Base-by-base conservation (phyloP, 2,888 invertebrate genomes). In the Drosophila borborema region DNA sequence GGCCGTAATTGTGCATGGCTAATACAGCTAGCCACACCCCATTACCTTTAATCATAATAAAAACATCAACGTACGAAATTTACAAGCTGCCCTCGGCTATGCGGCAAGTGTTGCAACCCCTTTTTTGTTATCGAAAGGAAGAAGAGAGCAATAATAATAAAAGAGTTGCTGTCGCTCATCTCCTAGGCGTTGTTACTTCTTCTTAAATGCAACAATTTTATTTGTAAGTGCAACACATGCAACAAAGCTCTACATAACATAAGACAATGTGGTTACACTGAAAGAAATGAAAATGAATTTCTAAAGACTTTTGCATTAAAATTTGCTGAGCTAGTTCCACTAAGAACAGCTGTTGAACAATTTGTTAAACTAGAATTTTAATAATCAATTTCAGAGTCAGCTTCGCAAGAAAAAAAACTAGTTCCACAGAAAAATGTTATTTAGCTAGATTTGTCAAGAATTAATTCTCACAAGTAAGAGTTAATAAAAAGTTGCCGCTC, bases 171-270 rank as follows among this genome's bases (percentile, higher is more conserved):
- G 63, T 61, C 51, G 64, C n/a, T 72, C 58, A 34, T 64, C 68
- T 62, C 62, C 79, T 86, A 89, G 87, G 66, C 80, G 66, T 71
- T 82, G 85, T 83, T 80, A 83, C 73, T 81, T 78, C 80, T 81
- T 86, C 78, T 81, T 88, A 90, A 88, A 78, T 78, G 82, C 89
- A 90, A 90, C 91, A 90, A 90, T 90, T 82, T 82, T 77, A 86
- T 81, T 77, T 91, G 90, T 65, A 72, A 80, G 77, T 75, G 69
- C 77, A 72, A 63, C 68, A 67, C 82, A 77, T 84, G 86, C 84
- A 84, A 90, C 75, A 58, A 72, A 75, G 63, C 70, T 72, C 72
- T 53, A 69, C 36, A 16, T 43, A 51, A 55, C 71, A 65, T 58
- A 73, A 73, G 73, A 80, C 77, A 60, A 75, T 77, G 75, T 80